phyloP scores from a whole-genome alignment of 2,113 vertebrate species.

The Vanacampus margaritifer region DNA sequence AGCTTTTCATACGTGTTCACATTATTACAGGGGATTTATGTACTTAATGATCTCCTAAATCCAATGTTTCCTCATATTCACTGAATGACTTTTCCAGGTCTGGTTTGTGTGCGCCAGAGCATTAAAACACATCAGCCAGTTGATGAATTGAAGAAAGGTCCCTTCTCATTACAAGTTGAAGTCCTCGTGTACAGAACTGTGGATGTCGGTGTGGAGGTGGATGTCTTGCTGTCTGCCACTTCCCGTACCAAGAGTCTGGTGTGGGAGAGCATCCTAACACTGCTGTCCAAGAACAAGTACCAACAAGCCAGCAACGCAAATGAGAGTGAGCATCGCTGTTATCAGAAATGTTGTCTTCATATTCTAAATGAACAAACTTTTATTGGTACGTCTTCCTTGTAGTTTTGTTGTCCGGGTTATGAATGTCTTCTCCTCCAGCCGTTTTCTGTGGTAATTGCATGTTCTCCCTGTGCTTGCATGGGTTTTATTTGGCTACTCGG shows the following conservation, averaged over 20 bases:
- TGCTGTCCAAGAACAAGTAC: constrained; percentile 50
- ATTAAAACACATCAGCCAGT: constrained; percentile 56
- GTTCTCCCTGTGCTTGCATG: too few species aligned
- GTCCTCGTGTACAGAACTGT: constrained; percentile 49
- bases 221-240: constrained; percentile 51
- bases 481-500: too few species aligned
- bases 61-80: neutral
- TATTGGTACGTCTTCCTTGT: neutral
- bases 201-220: constrained; percentile 63
- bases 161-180: constrained; percentile 49
- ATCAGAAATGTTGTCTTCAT: neutral
- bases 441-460: neutral
- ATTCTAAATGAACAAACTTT: neutral
- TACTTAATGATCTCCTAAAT: too few species aligned
- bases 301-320: neutral
- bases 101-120: constrained; percentile 52
- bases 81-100: constrained; percentile 33
- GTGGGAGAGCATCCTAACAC: constrained; percentile 65
- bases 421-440: neutral
- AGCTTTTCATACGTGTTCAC: too few species aligned
- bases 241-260: constrained; percentile 23
- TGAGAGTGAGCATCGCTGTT: neutral
- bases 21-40: too few species aligned
- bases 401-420: neutral
- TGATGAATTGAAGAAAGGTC: constrained; percentile 70